A percentile compares a stretch with the other conserved stretches of the same genome.
These are phyloP conservation scores for Melanotaenia parkinsoni DNA, from an alignment of 2,797 vertebrate species.

Conservation along the genomic window DNA sequence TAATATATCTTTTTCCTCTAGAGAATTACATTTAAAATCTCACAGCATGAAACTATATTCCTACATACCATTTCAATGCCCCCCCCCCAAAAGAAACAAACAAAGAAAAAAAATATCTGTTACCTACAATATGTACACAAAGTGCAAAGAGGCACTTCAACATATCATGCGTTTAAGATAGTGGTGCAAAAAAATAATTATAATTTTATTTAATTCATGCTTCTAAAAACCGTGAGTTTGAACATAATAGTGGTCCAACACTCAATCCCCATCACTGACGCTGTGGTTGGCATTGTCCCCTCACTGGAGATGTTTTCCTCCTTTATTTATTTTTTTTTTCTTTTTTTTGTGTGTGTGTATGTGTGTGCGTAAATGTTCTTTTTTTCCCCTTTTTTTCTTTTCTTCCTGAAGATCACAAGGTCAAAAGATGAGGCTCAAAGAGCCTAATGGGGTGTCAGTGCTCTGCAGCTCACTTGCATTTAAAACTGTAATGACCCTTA, in stretches of 20 bases:
- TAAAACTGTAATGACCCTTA: slow-evolving; percentile 44
- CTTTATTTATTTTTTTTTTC: slow-evolving; percentile 28
- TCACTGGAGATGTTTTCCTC: slow-evolving; percentile 56
- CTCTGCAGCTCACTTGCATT: slow-evolving; percentile 45
- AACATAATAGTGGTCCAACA: slow-evolving; percentile 78
- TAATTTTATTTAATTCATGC: slow-evolving; percentile 83
- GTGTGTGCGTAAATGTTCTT: too few relatives aligned
- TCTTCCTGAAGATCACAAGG: slow-evolving; percentile 61
- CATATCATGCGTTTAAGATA: slow-evolving; percentile 90
- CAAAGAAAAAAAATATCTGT: slow-evolving; percentile 78
- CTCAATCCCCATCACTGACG: slow-evolving; percentile 77
- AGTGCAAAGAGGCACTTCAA: slow-evolving; percentile 93
- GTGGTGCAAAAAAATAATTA: slow-evolving; percentile 82
- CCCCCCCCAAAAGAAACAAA: slow-evolving; percentile 43
- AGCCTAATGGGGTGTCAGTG: slow-evolving; percentile 42
- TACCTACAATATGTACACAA: slow-evolving; percentile 93
- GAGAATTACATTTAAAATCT: slow-evolving; percentile 82
- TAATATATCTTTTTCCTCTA: slow-evolving; percentile 74
- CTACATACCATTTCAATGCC: slow-evolving; percentile 84
- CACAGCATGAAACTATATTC: slow-evolving; percentile 82
- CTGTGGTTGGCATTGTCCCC: slow-evolving; percentile 72
- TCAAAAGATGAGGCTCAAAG: slow-evolving; percentile 44
- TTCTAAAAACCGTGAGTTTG: slow-evolving; percentile 80
- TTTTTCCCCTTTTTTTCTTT: slow-evolving; percentile 28
- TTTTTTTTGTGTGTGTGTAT: background rate